phyloP scores from a whole-genome alignment of 2,797 vertebrate species.

The Melanotaenia nigrans region DNA sequence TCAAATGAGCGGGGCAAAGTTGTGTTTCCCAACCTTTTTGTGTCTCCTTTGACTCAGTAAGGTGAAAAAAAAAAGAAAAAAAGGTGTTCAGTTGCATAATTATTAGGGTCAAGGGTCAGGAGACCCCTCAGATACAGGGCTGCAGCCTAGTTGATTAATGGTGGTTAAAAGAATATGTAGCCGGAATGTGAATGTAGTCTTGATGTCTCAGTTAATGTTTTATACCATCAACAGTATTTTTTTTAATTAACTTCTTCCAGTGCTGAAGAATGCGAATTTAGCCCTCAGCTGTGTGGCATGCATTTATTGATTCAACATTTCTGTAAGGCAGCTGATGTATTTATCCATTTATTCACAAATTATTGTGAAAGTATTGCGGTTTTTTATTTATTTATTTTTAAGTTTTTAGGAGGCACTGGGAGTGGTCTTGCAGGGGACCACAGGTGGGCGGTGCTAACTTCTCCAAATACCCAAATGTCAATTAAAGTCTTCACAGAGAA shows the following conservation, averaged over 20 bases:
- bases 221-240: neutral
- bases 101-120: constrained; percentile 55
- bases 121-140: constrained; percentile 43
- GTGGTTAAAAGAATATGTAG: constrained; percentile 57
- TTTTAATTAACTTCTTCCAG: neutral
- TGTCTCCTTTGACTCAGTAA: constrained; percentile 11
- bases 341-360: neutral
- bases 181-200: constrained; percentile 46
- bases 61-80: constrained; percentile 33
- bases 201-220: constrained; percentile 27
- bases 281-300: neutral
- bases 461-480: constrained; percentile 66
- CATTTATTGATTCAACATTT: neutral
- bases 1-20: constrained; percentile 16
- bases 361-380: neutral
- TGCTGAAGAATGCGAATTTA: neutral
- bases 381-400: neutral
- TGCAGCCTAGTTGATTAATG: constrained; percentile 52
- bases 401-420: constrained; percentile 31
- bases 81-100: constrained; percentile 28
- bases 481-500: constrained; percentile 48
- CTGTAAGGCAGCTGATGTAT: neutral
- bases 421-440: constrained; percentile 45
- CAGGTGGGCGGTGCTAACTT: constrained; percentile 59
- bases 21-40: constrained; percentile 1